These are phyloP conservation scores for Gastracanthus pulcherrimus DNA, from an alignment of 2,888 invertebrate genomes.

Conservation along the genomic window DNA sequence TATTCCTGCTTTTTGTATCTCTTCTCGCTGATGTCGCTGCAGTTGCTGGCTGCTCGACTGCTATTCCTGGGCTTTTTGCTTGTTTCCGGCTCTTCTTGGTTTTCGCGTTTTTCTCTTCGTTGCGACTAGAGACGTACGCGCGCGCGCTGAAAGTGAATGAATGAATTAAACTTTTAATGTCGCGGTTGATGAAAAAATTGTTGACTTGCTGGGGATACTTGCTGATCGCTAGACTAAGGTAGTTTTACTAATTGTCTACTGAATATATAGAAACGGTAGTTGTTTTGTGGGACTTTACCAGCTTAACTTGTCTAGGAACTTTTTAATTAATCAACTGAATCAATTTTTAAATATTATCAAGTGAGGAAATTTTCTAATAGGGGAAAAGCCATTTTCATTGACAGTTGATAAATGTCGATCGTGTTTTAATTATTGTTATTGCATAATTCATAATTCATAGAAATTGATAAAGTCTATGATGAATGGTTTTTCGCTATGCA, in stretches of 20 bases:
- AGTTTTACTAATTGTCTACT: neutral
- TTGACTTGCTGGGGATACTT: neutral
- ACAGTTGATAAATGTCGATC: neutral
- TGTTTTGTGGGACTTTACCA: neutral
- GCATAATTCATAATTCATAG: neutral
- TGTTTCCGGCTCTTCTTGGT: constrained; percentile 24
- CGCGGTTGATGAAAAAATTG: neutral
- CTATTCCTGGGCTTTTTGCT: constrained; percentile 18
- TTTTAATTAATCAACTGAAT: neutral
- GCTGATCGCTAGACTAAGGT: neutral
- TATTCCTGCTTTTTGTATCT: neutral
- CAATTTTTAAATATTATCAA: neutral
- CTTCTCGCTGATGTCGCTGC: neutral
- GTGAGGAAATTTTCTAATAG: neutral
- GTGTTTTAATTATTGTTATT: neutral
- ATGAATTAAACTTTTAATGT: neutral
- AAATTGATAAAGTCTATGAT: neutral
- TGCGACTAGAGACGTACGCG: neutral
- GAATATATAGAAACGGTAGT: neutral
- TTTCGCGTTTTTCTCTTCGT: neutral
- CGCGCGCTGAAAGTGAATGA: neutral
- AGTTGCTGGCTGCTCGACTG: neutral
- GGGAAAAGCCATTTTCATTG: neutral
- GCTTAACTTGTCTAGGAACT: neutral
- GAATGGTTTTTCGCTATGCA: too few species aligned